These are phyloP conservation scores for Eidolon dupreanum DNA, from an alignment of 2,797 vertebrate genomes.

Conservation along the genomic window DNA sequence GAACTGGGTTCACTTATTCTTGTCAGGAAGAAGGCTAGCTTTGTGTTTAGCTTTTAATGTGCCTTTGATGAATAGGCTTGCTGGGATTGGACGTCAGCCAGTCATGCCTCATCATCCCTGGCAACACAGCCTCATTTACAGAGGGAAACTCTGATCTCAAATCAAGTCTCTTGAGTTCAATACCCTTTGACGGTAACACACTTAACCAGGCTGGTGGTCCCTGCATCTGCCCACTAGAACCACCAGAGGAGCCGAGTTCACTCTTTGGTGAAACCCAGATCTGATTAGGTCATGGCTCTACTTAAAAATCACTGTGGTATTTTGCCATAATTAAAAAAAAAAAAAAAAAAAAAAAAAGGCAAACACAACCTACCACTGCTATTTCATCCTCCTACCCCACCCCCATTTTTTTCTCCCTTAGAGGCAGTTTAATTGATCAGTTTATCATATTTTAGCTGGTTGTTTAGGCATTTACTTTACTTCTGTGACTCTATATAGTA, in stretches of 20 bases:
- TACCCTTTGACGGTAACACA: background rate
- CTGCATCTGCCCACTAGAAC: background rate
- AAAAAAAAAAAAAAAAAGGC: background rate
- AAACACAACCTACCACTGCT: background rate
- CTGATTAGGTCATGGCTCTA: background rate
- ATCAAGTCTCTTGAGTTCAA: background rate
- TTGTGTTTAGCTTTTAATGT: background rate
- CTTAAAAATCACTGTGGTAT: background rate
- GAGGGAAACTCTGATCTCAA: background rate
- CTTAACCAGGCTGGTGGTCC: background rate
- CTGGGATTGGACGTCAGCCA: background rate
- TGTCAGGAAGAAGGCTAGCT: background rate
- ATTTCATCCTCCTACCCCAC: background rate
- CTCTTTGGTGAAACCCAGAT: background rate
- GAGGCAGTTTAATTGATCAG: background rate
- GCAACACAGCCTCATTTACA: background rate
- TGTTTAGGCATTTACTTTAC: background rate
- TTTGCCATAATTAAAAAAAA: background rate
- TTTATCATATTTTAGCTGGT: background rate
- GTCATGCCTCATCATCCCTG: background rate
- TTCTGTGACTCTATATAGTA: background rate
- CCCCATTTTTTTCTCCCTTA: background rate
- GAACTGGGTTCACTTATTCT: background rate
- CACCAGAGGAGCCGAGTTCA: background rate
- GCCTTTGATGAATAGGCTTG: background rate